Base-by-base conservation (phyloP, 2,888 invertebrate species). In the Shargacucullia verbasci region DNA sequence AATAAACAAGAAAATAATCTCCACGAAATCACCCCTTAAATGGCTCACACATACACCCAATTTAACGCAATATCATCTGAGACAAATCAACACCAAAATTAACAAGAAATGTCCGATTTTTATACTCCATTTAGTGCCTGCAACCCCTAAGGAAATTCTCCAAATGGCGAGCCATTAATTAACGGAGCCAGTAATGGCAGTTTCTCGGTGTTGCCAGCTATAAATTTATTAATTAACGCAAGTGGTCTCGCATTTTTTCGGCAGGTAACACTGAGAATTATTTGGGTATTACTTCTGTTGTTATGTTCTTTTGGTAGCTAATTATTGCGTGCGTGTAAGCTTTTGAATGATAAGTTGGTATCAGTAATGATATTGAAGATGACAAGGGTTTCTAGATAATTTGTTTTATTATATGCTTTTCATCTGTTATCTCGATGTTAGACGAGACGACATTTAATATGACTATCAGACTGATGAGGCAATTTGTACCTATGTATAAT, bases 81-180 rank as follows among this genome's bases (percentile, higher is more conserved):
- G 59, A 67, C 62, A 67, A 64, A 73, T 73, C 74, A 73, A 73
- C 73, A 68, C 38, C 45, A 54, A 67, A 70, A 64, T 73, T 70
- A 67, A 58, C 58, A 67, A 61, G 66, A 62, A 74, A 67, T 74
- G 55, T 59, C 58, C 70, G 74, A 76, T 76, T 72, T 68, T 74
- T 67, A 65, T 69, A 61, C 68, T 8, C 58, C 74, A 68, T 73
- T 73, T 65, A 62, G 54, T n/a, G 41, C 43, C 56, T 43, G 52
- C 59, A 44, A 59, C 56, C 74, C 66, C 67, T 44, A 54, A 70
- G 70, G 70, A 76, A 75, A 73, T 65, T 66, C 73, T 61, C 63
- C 62, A 78, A 78, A 80, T 73, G 74, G 62, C 61, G n/a, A 61
- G 54, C 65, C 79, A 79, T 80, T 81, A 78, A 80, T 81, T 77